Percentiles rank a stretch among this genome's conserved stretches.
Conservation (phyloP, 2,797 vertebrate species). For the Cossypha niveicapilla region DNA sequence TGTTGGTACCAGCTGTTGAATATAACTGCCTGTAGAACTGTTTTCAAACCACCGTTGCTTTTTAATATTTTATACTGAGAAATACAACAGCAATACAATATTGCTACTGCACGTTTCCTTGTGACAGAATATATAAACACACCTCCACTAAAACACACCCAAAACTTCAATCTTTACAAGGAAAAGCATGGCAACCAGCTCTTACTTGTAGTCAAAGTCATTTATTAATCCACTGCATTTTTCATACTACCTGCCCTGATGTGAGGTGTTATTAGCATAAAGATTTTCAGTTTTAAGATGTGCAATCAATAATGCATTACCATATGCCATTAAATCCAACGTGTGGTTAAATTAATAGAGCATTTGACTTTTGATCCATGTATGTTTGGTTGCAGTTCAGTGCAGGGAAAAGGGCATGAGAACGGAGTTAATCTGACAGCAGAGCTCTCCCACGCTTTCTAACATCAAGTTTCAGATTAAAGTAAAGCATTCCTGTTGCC, state of each 20-base stretch:
- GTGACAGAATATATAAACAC: conserved; percentile 27
- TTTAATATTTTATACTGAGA: conserved; percentile 1
- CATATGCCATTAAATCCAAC: conserved; percentile 45
- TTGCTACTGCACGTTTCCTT: not conserved
- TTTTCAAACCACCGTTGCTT: conserved; percentile 2
- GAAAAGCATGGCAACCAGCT: not conserved
- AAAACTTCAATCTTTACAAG: not conserved
- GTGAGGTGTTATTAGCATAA: conserved; percentile 26
- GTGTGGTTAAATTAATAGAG: conserved; percentile 58
- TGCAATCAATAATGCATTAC: conserved; percentile 65
- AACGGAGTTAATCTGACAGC: conserved; percentile 42
- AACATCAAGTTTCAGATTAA: conserved; percentile 33
- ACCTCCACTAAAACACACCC: not conserved
- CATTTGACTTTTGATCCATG: conserved; percentile 61
- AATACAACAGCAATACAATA: not conserved
- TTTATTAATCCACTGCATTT: conserved; percentile 15
- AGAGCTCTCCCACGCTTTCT: conserved; percentile 45
- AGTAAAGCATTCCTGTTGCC: conserved; percentile 19
- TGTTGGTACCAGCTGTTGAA: conserved; percentile 32
- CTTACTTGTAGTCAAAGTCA: not conserved
- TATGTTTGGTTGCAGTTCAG: conserved; percentile 44
- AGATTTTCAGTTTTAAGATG: conserved; percentile 58
- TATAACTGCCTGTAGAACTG: not conserved
- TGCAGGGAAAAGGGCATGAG: conserved; percentile 53
- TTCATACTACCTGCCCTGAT: not conserved